These are phyloP conservation scores for Dicrurus megarhynchus DNA, from an alignment of 2,113 vertebrate genomes.

Conservation along the genomic window DNA sequence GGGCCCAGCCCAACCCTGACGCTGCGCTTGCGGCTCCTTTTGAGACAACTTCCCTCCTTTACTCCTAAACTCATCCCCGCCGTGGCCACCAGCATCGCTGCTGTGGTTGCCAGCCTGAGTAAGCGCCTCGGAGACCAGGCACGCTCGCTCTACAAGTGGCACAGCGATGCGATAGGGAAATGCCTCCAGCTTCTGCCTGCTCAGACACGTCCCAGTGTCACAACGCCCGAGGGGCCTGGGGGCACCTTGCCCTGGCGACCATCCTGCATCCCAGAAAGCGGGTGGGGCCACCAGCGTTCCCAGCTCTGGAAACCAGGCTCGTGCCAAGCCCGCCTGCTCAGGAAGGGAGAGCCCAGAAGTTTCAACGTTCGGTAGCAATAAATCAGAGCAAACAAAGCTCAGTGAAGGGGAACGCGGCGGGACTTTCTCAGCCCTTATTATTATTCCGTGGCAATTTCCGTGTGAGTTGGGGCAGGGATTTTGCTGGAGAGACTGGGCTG, in stretches of 20 bases:
- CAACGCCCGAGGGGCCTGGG: background rate
- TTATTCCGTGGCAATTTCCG: constrained; percentile 15
- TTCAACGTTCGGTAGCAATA: background rate
- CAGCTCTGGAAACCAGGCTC: fast-evolving
- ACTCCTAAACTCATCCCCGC: fast-evolving
- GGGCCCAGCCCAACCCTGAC: background rate
- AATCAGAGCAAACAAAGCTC: constrained; percentile 37
- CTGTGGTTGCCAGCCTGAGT: fast-evolving
- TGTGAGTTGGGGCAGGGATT: background rate
- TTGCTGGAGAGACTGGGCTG: background rate
- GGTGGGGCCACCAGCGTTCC: background rate
- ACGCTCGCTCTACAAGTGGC: fast-evolving
- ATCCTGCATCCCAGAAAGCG: background rate
- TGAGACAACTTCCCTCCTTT: background rate
- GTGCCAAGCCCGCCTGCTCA: background rate
- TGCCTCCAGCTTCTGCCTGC: background rate
- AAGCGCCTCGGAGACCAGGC: background rate
- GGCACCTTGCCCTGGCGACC: background rate
- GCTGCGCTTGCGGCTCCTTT: background rate
- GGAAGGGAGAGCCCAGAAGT: constrained; percentile 3
- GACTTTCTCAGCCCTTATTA: constrained; percentile 9
- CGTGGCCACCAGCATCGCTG: background rate
- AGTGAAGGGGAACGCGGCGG: fast-evolving
- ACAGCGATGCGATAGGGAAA: background rate
- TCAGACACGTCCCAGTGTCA: fast-evolving